Evolutionary conservation across 2,888 invertebrate species (phyloP).

Genomic region (Tethea ocularis): DNA sequence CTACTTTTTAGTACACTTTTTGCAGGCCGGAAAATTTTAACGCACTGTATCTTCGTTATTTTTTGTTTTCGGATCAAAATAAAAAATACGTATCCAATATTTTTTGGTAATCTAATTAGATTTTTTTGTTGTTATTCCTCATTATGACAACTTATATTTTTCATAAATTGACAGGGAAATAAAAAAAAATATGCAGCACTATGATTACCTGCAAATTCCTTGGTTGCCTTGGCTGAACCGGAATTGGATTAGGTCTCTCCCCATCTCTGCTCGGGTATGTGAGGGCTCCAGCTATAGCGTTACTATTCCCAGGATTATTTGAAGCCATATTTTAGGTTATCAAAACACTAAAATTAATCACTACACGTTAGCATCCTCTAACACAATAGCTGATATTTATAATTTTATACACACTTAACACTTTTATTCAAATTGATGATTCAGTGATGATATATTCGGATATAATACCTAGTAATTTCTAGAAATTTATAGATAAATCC

Average conservation of each 20-base stretch:
- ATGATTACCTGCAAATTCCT: constrained; percentile 64
- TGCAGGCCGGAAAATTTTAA: no score
- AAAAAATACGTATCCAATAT: no score
- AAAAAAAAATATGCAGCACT: constrained; percentile 5
- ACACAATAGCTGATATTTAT: constrained; percentile 4
- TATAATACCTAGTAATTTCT: neutral
- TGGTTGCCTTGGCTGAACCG: constrained; percentile 65
- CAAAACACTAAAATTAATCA: constrained; percentile 8
- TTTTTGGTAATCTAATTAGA: no score
- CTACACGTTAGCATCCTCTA: constrained; percentile 3
- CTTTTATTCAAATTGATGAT: neutral
- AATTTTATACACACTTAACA: neutral
- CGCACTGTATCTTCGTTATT: no score
- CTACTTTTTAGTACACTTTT: no score
- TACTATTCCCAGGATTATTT: constrained; percentile 48
- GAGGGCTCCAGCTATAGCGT: constrained; percentile 50
- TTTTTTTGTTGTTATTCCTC: no score
- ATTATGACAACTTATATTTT: neutral
- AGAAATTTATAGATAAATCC: neutral
- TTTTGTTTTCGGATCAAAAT: no score
- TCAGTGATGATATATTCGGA: neutral
- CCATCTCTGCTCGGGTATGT: constrained; percentile 45
- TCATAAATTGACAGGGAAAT: neutral
- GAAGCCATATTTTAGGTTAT: constrained; percentile 49
- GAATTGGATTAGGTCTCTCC: constrained; percentile 33